Percentiles rank a stretch among this genome's conserved stretches.
phyloP scores from a whole-genome alignment of 2,888 invertebrate species.

The Rhagophthalmus giganteus region DNA sequence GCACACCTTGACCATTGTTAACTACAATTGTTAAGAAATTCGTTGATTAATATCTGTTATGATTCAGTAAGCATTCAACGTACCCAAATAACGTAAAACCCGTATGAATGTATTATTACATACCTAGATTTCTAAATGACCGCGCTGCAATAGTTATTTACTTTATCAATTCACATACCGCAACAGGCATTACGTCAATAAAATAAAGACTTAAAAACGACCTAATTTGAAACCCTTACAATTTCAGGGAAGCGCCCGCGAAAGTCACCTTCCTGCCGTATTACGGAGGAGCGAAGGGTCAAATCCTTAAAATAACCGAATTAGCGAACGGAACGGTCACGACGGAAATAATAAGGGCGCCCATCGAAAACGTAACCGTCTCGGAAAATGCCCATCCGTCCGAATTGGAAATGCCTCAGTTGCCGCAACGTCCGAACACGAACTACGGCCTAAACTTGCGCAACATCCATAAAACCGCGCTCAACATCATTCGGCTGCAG shows the following conservation, averaged over 20 bases:
- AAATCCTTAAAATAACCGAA: conserved; percentile 65
- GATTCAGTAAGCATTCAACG: too few species aligned
- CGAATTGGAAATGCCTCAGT: conserved; percentile 48
- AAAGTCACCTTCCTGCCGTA: conserved; percentile 60
- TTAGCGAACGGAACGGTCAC: conserved; percentile 57
- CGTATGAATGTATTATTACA: too few species aligned
- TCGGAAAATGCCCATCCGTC: conserved; percentile 29
- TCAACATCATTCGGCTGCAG: conserved; percentile 63
- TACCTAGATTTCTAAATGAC: too few species aligned
- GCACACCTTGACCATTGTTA: too few species aligned
- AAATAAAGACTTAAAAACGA: too few species aligned
- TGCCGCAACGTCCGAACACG: conserved; percentile 46
- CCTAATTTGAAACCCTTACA: too few species aligned
- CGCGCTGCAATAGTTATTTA: too few species aligned
- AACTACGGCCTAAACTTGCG: conserved; percentile 61
- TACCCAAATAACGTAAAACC: too few species aligned
- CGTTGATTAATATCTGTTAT: too few species aligned
- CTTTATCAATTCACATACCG: too few species aligned
- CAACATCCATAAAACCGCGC: conserved; percentile 62
- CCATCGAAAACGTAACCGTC: conserved; percentile 32
- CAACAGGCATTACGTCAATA: too few species aligned
- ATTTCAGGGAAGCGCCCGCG: conserved; percentile 4
- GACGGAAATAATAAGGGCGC: conserved; percentile 53
- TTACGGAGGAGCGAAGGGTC: conserved; percentile 74
- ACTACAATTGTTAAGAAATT: too few species aligned